These are phyloP conservation scores for Schizotus pectinicornis DNA, from an alignment of 2,888 invertebrate genomes.

Conservation along the genomic window DNA sequence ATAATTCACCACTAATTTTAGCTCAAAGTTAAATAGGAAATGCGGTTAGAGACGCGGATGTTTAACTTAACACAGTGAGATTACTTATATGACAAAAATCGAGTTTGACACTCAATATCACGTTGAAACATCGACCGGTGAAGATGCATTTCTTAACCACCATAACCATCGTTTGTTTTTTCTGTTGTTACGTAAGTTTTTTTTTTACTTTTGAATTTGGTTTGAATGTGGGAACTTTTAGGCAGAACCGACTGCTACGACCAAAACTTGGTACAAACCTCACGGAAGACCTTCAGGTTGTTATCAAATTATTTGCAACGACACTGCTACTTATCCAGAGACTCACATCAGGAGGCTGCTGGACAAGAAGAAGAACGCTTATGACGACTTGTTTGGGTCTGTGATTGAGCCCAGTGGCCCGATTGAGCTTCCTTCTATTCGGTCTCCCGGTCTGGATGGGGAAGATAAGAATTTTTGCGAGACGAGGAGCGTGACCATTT, in stretches of 20 bases:
- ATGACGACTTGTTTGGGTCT: conserved; percentile 2
- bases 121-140: background rate
- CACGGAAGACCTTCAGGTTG: background rate
- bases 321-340: background rate
- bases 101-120: background rate
- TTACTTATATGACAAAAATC: conserved; percentile 7
- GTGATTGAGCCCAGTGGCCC: conserved; percentile 5
- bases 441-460: background rate
- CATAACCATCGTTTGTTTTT: background rate
- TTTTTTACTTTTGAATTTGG: background rate
- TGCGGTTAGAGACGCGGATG: conserved; percentile 16
- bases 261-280: background rate
- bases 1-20: conserved; percentile 3
- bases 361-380: background rate
- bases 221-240: too few species aligned
- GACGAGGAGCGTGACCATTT: conserved; percentile 16
- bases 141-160: background rate
- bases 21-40: background rate
- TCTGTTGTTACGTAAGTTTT: background rate
- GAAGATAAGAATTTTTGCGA: conserved; percentile 28
- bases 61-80: conserved; percentile 4
- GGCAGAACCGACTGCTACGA: background rate
- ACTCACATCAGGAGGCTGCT: background rate
- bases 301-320: conserved; percentile 7
- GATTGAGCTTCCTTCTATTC: background rate